Evolutionary conservation across 2,797 vertebrate species (phyloP).

Genomic region (Oreochromis mossambicus): DNA sequence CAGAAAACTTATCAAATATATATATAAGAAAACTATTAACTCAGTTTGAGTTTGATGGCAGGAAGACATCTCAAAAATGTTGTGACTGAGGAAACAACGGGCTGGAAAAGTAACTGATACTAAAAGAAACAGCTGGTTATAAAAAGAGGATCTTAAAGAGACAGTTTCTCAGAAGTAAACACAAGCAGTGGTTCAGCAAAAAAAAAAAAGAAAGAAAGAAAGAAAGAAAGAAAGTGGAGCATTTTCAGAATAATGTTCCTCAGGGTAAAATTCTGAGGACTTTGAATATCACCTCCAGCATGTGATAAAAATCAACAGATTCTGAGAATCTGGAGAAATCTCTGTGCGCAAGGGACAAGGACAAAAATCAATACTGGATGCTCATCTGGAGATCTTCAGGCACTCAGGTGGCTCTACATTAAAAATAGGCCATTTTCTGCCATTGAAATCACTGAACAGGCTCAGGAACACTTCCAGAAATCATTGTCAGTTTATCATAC

Average conservation of each 20-base stretch:
- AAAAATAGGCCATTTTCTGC: background rate
- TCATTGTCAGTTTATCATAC: no score
- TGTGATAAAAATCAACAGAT: background rate
- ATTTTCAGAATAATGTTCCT: background rate
- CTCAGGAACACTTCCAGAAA: background rate
- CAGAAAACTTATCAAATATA: background rate
- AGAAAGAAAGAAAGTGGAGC: background rate
- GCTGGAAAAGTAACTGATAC: background rate
- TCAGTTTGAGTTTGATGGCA: background rate
- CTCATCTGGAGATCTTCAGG: background rate
- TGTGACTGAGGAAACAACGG: background rate
- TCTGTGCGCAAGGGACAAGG: background rate
- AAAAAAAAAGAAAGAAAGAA: background rate
- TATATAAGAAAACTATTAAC: background rate
- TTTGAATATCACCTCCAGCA: background rate
- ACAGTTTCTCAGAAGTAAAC: background rate
- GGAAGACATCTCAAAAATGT: background rate
- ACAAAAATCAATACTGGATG: fast-evolving
- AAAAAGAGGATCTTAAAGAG: background rate
- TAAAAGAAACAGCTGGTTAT: background rate
- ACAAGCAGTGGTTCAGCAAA: background rate
- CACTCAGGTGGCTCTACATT: background rate
- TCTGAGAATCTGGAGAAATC: background rate
- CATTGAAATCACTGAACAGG: no score
- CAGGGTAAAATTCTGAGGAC: fast-evolving